phyloP scores from a whole-genome alignment of 2,113 vertebrate genomes.

The Malurus melanocephalus region DNA sequence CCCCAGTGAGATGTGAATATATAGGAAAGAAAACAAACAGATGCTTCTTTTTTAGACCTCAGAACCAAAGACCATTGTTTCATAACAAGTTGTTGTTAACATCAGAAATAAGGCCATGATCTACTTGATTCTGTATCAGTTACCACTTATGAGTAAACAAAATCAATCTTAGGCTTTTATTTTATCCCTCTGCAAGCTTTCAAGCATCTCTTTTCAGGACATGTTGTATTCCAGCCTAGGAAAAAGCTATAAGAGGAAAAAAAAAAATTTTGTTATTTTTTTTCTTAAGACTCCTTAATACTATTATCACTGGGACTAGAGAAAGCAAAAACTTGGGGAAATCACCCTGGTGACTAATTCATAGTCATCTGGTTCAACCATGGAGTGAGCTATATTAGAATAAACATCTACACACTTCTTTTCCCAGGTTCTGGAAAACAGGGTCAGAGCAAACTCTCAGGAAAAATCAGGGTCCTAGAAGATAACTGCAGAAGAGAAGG shows the following conservation, averaged over 20 bases:
- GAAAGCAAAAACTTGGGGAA: background rate
- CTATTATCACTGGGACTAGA: background rate
- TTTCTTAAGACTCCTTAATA: background rate
- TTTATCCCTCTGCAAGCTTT: background rate
- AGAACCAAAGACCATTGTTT: background rate
- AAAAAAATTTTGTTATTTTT: too few relatives aligned
- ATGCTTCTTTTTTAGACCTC: background rate
- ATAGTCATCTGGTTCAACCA: background rate
- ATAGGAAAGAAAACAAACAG: constrained; percentile 9
- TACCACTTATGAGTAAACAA: background rate
- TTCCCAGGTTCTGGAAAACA: background rate
- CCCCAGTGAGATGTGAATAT: background rate
- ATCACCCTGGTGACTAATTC: background rate
- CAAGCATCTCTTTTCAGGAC: background rate
- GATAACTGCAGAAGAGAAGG: background rate
- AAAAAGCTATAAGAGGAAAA: too few relatives aligned
- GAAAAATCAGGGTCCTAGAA: background rate
- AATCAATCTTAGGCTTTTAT: background rate
- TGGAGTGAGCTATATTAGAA: background rate
- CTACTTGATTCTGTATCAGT: background rate
- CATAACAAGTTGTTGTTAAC: background rate
- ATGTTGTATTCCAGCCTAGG: background rate
- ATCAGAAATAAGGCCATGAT: background rate
- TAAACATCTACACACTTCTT: background rate
- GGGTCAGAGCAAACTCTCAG: background rate